Base-by-base conservation (phyloP, 2,797 vertebrate species). In the Pipistrellus pipistrellus region DNA sequence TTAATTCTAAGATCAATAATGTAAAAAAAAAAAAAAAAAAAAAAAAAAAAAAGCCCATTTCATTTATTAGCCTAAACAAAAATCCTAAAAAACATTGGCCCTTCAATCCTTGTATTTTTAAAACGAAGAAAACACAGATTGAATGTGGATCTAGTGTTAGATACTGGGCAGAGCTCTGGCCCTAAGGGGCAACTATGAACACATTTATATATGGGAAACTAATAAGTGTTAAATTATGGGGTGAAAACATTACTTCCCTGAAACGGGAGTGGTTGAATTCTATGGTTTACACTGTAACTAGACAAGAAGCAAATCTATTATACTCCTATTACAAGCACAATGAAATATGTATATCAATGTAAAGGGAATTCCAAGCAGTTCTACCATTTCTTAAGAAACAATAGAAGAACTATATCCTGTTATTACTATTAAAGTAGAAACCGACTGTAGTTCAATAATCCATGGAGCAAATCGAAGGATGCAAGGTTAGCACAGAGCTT, bases 51-150 rank as follows among this genome's bases (percentile, higher is more conserved):
- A 25, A 9, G 75, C 9, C 48, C 62, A 27, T 59, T 82, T 73
- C 32, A 71, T 53, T 75, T 89, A 78, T 76, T 38, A 64, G 66
- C 15, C 46, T 64, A 59, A 6, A 84, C 53, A 92, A 90, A 87
- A 69, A 69, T 55, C 76, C 59, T 59, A 76, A 85, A 85, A 85
- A 81, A 78, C 23, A 51, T 9, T 75, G 48, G 38, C 23, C 64
- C 71, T 93, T 71, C 80, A 94, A 84, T 66, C 32, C 68, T 12
- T 84, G 1, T 44, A 80, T 73, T 85, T 93, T 68, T 84, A 87
- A 93, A 91, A 69, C 21, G 8, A 85, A n/a, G 72, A 44, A 84
- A 84, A 55, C 53, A 89, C 0, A 77, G 23, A 21, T 8, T 78
- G 25, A 72, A 55, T 53, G 30, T 57, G 35, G 53, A 23, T 9